Evolutionary conservation across 2,888 invertebrate genomes (phyloP).

Genomic region (Drosophila dives): DNA sequence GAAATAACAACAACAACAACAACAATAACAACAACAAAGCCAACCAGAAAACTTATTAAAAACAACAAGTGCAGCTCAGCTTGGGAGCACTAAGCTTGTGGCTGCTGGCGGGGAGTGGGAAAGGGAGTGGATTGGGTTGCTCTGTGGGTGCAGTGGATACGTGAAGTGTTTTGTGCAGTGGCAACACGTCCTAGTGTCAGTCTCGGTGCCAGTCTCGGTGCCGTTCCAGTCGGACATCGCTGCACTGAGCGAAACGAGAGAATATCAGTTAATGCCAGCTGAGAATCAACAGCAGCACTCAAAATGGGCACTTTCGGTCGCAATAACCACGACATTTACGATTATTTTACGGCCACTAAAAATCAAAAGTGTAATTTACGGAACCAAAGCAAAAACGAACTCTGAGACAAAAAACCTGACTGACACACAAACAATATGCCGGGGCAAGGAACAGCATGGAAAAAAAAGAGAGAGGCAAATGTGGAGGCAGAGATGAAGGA

Average conservation of each 20-base stretch:
- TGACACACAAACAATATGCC: slow-evolving; percentile 26
- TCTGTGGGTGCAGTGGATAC: slow-evolving; percentile 39
- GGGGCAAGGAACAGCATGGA: neutral
- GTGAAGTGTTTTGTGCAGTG: slow-evolving; percentile 70
- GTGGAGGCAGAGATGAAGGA: slow-evolving; percentile 2
- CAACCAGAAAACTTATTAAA: slow-evolving; percentile 81
- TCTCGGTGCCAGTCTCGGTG: neutral
- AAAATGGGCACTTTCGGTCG: slow-evolving; percentile 85
- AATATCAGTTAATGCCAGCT: slow-evolving; percentile 74
- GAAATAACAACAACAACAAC: slow-evolving; percentile 16
- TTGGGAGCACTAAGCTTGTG: slow-evolving; percentile 34
- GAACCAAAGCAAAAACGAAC: slow-evolving; percentile 72
- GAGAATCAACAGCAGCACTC: slow-evolving; percentile 64
- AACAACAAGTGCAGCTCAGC: slow-evolving; percentile 79
- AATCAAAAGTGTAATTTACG: slow-evolving; percentile 85
- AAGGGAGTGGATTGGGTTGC: slow-evolving; percentile 7
- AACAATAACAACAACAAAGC: slow-evolving; percentile 31
- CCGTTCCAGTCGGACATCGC: slow-evolving; percentile 36
- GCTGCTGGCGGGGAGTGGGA: slow-evolving; percentile 1
- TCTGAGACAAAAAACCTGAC: slow-evolving; percentile 40
- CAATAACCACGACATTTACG: slow-evolving; percentile 85
- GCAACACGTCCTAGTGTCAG: slow-evolving; percentile 67
- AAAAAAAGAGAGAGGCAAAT: neutral
- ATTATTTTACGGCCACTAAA: slow-evolving; percentile 85
- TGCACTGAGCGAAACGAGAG: slow-evolving; percentile 82